These are phyloP conservation scores for Ophiodon elongatus DNA, from an alignment of 2,113 vertebrate genomes.

Conservation along the genomic window DNA sequence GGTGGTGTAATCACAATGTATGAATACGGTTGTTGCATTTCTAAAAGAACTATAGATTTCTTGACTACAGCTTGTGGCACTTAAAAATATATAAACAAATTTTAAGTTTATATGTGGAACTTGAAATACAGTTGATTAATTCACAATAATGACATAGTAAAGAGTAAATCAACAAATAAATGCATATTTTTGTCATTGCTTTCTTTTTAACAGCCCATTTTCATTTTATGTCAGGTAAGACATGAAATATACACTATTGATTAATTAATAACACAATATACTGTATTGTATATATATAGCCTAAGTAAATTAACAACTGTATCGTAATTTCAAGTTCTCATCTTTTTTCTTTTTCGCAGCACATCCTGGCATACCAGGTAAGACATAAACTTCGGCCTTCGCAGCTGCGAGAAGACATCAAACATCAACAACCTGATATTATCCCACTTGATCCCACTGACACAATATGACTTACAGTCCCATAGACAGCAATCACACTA, in stretches of 20 bases:
- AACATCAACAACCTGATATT: too few relatives aligned
- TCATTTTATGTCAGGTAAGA: background rate
- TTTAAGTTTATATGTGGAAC: background rate
- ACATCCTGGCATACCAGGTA: background rate
- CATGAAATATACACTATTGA: background rate
- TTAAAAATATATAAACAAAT: background rate
- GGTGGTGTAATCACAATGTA: background rate
- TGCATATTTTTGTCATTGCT: background rate
- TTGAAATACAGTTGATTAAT: background rate
- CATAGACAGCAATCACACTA: too few relatives aligned
- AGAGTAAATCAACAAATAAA: background rate
- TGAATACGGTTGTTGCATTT: background rate
- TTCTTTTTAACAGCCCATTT: background rate
- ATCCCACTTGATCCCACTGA: too few relatives aligned
- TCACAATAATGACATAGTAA: background rate
- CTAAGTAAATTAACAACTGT: background rate
- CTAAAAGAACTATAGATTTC: background rate
- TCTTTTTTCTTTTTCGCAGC: background rate
- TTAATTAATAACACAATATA: background rate
- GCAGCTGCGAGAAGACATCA: too few relatives aligned
- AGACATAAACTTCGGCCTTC: too few relatives aligned
- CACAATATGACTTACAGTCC: too few relatives aligned
- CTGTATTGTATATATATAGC: background rate
- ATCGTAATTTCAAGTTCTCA: background rate
- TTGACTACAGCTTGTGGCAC: too few relatives aligned